Evolutionary conservation across 2,888 invertebrate species (phyloP).

Genomic region (Zhuqinia jingwanae): DNA sequence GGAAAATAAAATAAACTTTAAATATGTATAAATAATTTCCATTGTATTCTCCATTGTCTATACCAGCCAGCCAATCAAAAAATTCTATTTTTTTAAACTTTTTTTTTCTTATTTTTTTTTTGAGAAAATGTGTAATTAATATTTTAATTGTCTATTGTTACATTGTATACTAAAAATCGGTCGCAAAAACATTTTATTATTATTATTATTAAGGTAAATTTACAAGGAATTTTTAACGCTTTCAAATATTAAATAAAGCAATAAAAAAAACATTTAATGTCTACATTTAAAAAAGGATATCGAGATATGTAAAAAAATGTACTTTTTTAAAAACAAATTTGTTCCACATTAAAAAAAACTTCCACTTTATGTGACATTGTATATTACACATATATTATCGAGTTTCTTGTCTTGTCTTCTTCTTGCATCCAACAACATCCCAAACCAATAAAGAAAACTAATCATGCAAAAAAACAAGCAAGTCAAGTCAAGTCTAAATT

Average conservation of each 20-base stretch:
- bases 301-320: neutral
- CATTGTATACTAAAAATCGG: no score
- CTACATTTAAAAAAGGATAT: neutral
- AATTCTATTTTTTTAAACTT: neutral
- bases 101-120: neutral
- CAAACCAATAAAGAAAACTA: neutral
- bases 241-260: no score
- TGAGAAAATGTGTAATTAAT: neutral
- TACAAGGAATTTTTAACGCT: no score
- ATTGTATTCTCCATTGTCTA: no score
- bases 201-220: no score
- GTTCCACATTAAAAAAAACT: constrained; percentile 1
- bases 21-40: no score
- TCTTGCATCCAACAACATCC: constrained; percentile 1
- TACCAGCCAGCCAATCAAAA: no score
- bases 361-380: constrained; percentile 11
- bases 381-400: neutral
- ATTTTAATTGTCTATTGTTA: constrained; percentile 26
- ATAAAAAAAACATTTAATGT: neutral
- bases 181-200: neutral
- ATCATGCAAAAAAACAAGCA: neutral
- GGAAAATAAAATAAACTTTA: no score
- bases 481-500: neutral
- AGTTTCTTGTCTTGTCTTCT: neutral
- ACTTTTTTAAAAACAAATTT: constrained; percentile 21